Evolutionary conservation across 2,797 vertebrate species (phyloP), one percentile per base, ranked within the genome.

Genomic region (Phrynocephalus forsythii): DNA sequence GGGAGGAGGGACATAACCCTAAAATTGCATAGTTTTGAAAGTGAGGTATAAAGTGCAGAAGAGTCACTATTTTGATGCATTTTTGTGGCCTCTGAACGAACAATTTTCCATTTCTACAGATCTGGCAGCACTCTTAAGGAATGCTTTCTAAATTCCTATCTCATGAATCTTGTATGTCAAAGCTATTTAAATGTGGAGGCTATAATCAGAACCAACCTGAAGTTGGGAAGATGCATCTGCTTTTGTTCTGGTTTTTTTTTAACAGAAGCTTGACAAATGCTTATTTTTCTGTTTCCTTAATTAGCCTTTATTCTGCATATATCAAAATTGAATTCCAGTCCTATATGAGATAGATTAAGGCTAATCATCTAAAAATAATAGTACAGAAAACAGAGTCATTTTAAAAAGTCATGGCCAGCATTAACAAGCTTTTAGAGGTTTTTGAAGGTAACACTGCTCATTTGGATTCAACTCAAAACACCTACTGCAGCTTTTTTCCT

Each of bases 31-130:
- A 44, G 22, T 1, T 33, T 81, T 82, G 30, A 87, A 87, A 81
- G 66, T 44, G 90, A 91, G 38, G 18, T 79, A 1, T 13, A 90
- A 91, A 48, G 20, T 73, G 7, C 2, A 2, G n/a, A 79, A 85
- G 78, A 1, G 10, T 88, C 68, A 11, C 76, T 89, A 72, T 86
- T 93, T n/a, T 75, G 28, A 33, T 24, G 71, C 52, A 38, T 89
- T 91, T 90, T 89, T 92, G 88, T 84, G 87, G 88, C 89, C 33
- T 83, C 18, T 89, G 44, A 88, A 68, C 71, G 73, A 88, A 81
- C 60, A 9, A 33, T 91, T 93, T 92, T 81, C 85, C 15, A 3
- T 90, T 67, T 82, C 86, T 13, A 48, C 20, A 83, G 16, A 3
- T 84, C 83, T 89, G 83, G 82, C 87, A 89, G 28, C 50, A 6